phyloP scores from a whole-genome alignment of 2,888 invertebrate genomes.

The Drosophila suboccidentalis region DNA sequence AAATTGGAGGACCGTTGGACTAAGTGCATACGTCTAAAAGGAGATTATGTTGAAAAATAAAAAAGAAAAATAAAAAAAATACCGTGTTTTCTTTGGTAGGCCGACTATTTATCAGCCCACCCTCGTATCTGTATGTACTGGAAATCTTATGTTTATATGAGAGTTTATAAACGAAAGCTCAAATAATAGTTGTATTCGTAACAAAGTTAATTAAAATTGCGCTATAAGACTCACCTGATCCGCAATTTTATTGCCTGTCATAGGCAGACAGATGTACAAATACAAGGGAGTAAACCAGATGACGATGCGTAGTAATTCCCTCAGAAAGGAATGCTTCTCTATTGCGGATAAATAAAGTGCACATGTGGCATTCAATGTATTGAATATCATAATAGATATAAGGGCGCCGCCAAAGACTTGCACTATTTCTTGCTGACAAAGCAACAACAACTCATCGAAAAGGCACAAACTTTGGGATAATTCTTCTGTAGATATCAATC shows the following conservation, averaged over 20 bases:
- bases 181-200: no score
- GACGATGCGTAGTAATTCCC: background rate
- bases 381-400: conserved; percentile 4
- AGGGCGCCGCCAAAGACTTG: conserved; percentile 17
- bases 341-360: conserved; percentile 9
- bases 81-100: no score
- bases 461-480: background rate
- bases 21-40: no score
- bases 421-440: conserved; percentile 13
- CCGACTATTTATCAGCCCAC: no score
- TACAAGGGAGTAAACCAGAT: conserved; percentile 11
- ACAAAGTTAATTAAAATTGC: background rate
- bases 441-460: conserved; percentile 13
- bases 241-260: conserved; percentile 8
- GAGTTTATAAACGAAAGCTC: no score
- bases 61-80: no score
- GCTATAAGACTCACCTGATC: conserved; percentile 26
- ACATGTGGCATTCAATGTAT: conserved; percentile 3
- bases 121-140: no score
- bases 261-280: conserved; percentile 16
- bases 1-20: no score
- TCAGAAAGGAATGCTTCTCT: background rate
- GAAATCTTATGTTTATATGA: no score
- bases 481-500: background rate
- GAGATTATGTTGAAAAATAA: no score